A percentile compares a stretch with the other conserved stretches of the same genome.
Evolutionary conservation across 2,797 vertebrate species (phyloP).

Genomic region (Danio tinwini): DNA sequence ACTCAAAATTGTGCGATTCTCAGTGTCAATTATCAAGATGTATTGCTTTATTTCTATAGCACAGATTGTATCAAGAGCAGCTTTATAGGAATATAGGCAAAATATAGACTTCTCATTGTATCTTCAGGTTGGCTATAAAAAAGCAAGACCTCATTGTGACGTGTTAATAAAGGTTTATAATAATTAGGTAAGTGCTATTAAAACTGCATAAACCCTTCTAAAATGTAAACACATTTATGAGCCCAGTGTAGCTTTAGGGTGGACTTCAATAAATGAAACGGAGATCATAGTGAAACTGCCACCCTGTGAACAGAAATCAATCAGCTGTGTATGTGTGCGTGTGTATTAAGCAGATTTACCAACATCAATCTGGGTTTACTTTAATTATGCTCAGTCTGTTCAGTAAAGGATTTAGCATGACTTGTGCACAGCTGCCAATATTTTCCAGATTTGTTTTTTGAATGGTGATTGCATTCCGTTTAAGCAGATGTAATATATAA

Average conservation of each 20-base stretch:
- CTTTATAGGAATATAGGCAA: no score
- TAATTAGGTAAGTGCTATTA: neutral
- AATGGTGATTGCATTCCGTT: neutral
- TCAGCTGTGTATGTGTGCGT: conserved; percentile 73
- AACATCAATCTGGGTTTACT: conserved; percentile 85
- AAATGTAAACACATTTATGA: neutral
- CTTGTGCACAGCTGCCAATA: conserved; percentile 77
- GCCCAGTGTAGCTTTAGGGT: neutral
- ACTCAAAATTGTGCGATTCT: no score
- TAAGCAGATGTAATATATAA: neutral
- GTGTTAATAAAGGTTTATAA: neutral
- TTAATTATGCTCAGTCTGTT: conserved; percentile 86
- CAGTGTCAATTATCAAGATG: no score
- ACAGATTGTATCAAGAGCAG: no score
- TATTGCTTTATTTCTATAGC: no score
- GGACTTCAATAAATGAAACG: neutral
- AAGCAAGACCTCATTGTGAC: neutral
- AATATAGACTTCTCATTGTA: no score
- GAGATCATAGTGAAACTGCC: conserved; percentile 17
- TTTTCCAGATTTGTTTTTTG: neutral
- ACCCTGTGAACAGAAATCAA: conserved; percentile 64
- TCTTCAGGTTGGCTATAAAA: no score
- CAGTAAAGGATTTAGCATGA: conserved; percentile 79
- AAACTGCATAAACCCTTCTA: neutral
- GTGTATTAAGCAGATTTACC: conserved; percentile 84